phyloP scores from a whole-genome alignment of 2,888 invertebrate species.

The Drosophila peninsularis region DNA sequence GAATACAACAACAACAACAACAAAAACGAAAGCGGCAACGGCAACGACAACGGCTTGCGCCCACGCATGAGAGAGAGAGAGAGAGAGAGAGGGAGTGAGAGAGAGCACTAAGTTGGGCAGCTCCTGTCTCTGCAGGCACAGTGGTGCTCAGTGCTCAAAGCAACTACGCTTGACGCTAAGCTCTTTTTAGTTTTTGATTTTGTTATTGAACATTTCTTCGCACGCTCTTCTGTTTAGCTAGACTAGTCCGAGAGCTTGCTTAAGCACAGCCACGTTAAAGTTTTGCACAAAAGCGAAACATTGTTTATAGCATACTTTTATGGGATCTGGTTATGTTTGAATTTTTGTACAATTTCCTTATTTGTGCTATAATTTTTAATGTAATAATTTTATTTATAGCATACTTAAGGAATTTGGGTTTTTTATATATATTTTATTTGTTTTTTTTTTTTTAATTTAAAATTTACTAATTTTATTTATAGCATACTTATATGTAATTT shows the following conservation, averaged over 20 bases:
- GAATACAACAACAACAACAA: slow-evolving; percentile 25
- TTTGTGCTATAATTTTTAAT: too few species aligned
- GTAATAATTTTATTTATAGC: not conserved
- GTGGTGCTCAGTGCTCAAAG: slow-evolving; percentile 22
- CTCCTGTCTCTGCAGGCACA: slow-evolving; percentile 34
- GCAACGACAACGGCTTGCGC: slow-evolving; percentile 50
- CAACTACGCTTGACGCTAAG: too few species aligned
- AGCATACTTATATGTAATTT: too few species aligned
- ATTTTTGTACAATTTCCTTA: too few species aligned
- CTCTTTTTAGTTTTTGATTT: not conserved
- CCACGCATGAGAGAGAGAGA: slow-evolving; percentile 53
- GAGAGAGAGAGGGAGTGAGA: slow-evolving; percentile 16
- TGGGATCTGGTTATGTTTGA: not conserved
- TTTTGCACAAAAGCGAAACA: too few species aligned
- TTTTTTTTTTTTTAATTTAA: not conserved
- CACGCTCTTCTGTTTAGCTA: too few species aligned
- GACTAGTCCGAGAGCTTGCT: too few species aligned
- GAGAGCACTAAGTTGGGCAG: slow-evolving; percentile 14
- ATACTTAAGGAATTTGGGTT: too few species aligned
- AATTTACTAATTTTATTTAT: too few species aligned
- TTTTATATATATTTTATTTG: not conserved
- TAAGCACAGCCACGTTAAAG: too few species aligned
- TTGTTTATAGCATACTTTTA: not conserved
- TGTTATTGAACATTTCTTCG: too few species aligned
- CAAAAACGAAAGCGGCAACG: slow-evolving; percentile 5